These are phyloP conservation scores for Corythornis leucogaster DNA, from an alignment of 2,797 vertebrate genomes.

Conservation along the genomic window DNA sequence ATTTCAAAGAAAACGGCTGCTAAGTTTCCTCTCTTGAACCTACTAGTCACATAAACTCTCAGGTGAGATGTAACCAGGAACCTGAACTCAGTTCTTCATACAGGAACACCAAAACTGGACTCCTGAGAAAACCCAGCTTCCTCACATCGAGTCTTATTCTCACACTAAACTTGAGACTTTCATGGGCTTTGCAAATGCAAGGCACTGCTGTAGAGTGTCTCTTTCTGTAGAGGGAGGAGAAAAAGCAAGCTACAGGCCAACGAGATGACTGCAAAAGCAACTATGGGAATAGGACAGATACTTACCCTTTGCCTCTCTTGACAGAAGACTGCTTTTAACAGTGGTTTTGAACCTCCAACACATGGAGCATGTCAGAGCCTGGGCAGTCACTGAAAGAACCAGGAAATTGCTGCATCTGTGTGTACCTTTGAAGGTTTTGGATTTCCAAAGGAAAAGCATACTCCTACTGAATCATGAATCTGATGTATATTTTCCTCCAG, in stretches of 20 bases:
- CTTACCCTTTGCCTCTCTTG: background rate
- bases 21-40: background rate
- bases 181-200: background rate
- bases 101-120: background rate
- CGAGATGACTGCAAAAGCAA: background rate
- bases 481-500: background rate
- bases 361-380: background rate
- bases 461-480: background rate
- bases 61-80: background rate
- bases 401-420: background rate
- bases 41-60: background rate
- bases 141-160: background rate
- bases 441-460: background rate
- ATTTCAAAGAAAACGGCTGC: background rate
- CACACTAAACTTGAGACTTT: fast-evolving
- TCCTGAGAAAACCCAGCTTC: background rate
- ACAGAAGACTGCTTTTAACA: background rate
- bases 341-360: background rate
- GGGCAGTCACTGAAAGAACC: background rate
- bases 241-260: background rate
- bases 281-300: background rate
- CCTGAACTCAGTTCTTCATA: background rate
- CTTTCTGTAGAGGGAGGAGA: background rate
- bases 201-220: background rate
- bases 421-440: background rate